Base-by-base conservation (phyloP, 2,113 vertebrate genomes). In the Numenius arquata region DNA sequence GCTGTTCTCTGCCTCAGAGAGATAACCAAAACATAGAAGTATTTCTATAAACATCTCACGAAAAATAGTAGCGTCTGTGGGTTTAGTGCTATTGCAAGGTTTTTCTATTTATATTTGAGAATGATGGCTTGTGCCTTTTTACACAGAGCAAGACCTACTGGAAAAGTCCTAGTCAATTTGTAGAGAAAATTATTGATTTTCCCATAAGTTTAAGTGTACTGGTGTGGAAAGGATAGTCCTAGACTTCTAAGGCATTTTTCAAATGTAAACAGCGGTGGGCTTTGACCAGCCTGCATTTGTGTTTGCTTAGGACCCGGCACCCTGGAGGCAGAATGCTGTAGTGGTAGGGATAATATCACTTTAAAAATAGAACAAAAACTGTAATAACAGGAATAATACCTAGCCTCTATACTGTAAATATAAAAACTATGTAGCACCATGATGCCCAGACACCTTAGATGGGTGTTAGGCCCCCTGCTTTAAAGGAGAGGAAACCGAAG, bases 131-230 rank as follows among this genome's bases (percentile, higher is more conserved):
- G 40, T 85, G 26, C 70, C 29, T 83, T 91, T 88, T 93, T 86
- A 56, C 66, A 71, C 27, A 45, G 38, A 87, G 67, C 48, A 79
- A 87, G 58, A 84, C 38, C 80, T 70, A 36, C 36, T 76, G 73
- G 86, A 85, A 96, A 93, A 95, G 48, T 47, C 32, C 62, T 89
- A 58, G 76, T 93, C 77, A 68, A 43, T 89, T 50, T 27, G 1
- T 45, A 75, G 80, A 91, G 71, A 75, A 93, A 92, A 79, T 25
- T 79, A 91, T 75, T 91, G 91, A 95, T 95, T 95, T 94, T 94
- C 36, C 58, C 5, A 0, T 82, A 89, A 40, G 15, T 94, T 94
- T 82, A 89, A 82, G 81, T 95, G 87, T 71, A 52, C 11, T 88
- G 77, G 45, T 92, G 77, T 82, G 77, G 90, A 89, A 92, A 91